These are phyloP conservation scores for Scarus forsteni DNA, from an alignment of 2,797 vertebrate genomes.

Conservation along the genomic window DNA sequence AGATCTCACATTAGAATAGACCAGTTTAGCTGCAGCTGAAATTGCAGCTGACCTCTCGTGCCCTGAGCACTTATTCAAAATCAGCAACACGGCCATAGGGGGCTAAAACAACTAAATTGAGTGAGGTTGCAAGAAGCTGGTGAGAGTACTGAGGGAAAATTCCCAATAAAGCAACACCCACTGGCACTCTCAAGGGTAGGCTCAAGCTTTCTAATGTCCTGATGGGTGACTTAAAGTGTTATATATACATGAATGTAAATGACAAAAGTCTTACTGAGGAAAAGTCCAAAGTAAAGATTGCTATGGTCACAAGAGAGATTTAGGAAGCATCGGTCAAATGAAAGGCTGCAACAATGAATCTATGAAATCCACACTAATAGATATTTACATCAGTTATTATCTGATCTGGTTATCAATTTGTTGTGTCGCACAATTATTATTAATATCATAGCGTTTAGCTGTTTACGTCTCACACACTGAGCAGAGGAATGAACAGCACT, in stretches of 20 bases:
- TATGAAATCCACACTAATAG: too few relatives aligned
- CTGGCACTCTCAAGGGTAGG: conserved; percentile 69
- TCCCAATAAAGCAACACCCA: conserved; percentile 73
- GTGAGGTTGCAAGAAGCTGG: conserved; percentile 78
- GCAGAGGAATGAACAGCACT: too few relatives aligned
- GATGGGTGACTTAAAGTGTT: conserved; percentile 65
- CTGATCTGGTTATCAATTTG: too few relatives aligned
- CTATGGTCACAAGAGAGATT: conserved; percentile 1
- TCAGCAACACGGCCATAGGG: conserved; percentile 79
- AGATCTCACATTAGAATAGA: conserved; percentile 83
- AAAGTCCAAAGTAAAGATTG: conserved; percentile 16
- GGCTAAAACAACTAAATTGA: conserved; percentile 82
- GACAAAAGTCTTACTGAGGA: conserved; percentile 53
- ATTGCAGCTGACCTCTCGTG: conserved; percentile 80
- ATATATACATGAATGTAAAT: conserved; percentile 65
- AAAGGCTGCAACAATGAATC: too few relatives aligned
- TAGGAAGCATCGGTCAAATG: conserved; percentile 2
- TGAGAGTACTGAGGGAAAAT: conserved; percentile 67
- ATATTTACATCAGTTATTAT: too few relatives aligned
- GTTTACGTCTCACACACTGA: too few relatives aligned
- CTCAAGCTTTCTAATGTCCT: conserved; percentile 65
- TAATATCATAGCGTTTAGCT: too few relatives aligned
- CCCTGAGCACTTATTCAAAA: conserved; percentile 85
- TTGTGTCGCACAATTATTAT: too few relatives aligned
- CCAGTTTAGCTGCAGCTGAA: conserved; percentile 81